Conservation (phyloP, 2,113 vertebrate genomes). For the Heterochromis multidens region DNA sequence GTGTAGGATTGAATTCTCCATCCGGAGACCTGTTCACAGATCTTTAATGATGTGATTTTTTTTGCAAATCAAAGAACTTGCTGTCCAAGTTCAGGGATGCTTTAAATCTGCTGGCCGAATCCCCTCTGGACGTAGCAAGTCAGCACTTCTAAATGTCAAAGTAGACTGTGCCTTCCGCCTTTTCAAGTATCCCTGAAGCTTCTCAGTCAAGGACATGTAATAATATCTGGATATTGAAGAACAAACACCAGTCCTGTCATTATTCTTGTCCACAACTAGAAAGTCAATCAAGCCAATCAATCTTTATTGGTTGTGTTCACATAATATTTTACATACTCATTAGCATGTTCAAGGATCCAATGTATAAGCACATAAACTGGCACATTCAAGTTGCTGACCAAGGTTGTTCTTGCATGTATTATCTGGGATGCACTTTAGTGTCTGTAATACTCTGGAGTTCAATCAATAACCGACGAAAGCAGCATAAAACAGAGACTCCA, state of each 20-base stretch:
- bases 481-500: not conserved
- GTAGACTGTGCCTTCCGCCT: not conserved
- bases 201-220: not conserved
- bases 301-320: conserved; percentile 15
- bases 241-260: conserved; percentile 15
- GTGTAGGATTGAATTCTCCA: not conserved
- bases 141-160: conserved; percentile 45
- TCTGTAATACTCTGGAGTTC: conserved; percentile 20
- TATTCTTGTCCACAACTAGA: not conserved
- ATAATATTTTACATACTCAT: conserved; percentile 35
- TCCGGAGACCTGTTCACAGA: conserved; percentile 7
- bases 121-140: conserved; percentile 16
- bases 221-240: conserved; percentile 7
- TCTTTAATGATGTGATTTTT: conserved; percentile 16
- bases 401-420: not conserved
- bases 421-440: not conserved
- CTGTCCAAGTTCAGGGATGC: conserved; percentile 9
- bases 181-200: conserved; percentile 2
- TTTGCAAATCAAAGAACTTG: conserved; percentile 8
- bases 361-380: conserved; percentile 7
- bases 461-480: conserved; percentile 2
- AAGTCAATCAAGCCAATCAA: conserved; percentile 20
- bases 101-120: conserved; percentile 8
- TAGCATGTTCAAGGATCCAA: not conserved
- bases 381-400: not conserved